Base-by-base conservation (phyloP, 2,888 invertebrate species). In the Xestobium rufovillosum region DNA sequence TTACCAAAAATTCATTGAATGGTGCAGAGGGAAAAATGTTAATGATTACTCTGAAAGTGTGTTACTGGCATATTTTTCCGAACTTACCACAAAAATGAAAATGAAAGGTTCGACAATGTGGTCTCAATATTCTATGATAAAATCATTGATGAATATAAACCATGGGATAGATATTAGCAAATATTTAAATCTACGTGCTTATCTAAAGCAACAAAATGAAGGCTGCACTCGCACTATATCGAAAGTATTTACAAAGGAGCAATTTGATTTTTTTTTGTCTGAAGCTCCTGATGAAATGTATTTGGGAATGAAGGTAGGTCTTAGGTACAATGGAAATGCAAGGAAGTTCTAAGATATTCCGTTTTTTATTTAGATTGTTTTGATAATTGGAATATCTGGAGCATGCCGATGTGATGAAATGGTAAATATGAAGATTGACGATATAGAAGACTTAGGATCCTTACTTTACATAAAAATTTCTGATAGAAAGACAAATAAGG, bases 61-160 rank as follows among this genome's bases (percentile, higher is more conserved):
- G 2, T 19, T 47, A 12, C 4, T 47, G 36, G 41, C 34, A 4
- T 52, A 55, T 40, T n/a, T n/a, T n/a, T n/a, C n/a, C n/a, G n/a
- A n/a, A n/a, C n/a, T 54, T 53, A 34, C 10, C 33, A 14, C 35
- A 46, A 16, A 27, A 34, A 12, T 14, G 2, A 28, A 39, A 10
- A n/a, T 38, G 23, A 41, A 38, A 23, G 8, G 33, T 19, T 33
- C 41, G 3, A 28, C 41, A n/a, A 4, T 41, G 13, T 41, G 41
- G 41, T 26, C 34, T 2, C 33, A 25, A 25, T 41, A 37, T 31
- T 34, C 38, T 1, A 41, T 34, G 35, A 19, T 38, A 1, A 34
- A 25, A 19, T 14, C 30, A 2, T 1, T 31, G n/a, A 14, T 41
- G 19, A 41, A 19, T 27, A 16, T 31, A 9, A 38, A 34, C 15